Conservation (phyloP, 2,797 vertebrate species). For the Acanthurus leucopareius region DNA sequence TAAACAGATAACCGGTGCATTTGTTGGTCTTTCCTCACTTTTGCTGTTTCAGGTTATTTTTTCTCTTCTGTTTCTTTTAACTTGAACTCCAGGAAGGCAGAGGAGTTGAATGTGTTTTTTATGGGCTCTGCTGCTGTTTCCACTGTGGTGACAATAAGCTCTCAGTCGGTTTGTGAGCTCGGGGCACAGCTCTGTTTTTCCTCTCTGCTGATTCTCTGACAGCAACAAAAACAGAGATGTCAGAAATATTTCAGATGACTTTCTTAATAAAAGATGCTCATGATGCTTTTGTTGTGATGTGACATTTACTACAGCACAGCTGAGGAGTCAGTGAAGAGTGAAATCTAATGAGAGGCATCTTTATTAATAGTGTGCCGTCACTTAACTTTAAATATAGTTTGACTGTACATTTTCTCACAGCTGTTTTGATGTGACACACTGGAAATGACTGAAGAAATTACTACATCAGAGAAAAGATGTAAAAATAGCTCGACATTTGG, state of each 20-base stretch:
- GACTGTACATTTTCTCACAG: neutral
- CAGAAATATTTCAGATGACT: neutral
- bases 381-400: neutral
- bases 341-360: slow-evolving; percentile 22
- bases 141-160: slow-evolving; percentile 40
- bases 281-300: slow-evolving; percentile 8
- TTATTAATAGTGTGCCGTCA: neutral
- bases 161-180: slow-evolving; percentile 41
- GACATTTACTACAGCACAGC: neutral
- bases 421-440: neutral
- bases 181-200: slow-evolving; percentile 49
- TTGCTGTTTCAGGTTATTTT: neutral
- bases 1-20: neutral
- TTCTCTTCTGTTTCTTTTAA: neutral
- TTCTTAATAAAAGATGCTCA: slow-evolving; percentile 3
- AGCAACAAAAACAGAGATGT: slow-evolving; percentile 5
- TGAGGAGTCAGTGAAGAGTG: slow-evolving; percentile 25
- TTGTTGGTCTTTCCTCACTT: neutral
- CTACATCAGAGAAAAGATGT: neutral
- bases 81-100: slow-evolving; percentile 8
- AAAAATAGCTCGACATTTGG: neutral
- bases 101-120: slow-evolving; percentile 7
- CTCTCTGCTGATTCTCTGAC: slow-evolving; percentile 33
- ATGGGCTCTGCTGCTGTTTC: slow-evolving; percentile 31
- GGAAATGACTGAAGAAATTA: neutral